Conservation (phyloP, 2,797 vertebrate genomes). For the Macrochelys suwanniensis region DNA sequence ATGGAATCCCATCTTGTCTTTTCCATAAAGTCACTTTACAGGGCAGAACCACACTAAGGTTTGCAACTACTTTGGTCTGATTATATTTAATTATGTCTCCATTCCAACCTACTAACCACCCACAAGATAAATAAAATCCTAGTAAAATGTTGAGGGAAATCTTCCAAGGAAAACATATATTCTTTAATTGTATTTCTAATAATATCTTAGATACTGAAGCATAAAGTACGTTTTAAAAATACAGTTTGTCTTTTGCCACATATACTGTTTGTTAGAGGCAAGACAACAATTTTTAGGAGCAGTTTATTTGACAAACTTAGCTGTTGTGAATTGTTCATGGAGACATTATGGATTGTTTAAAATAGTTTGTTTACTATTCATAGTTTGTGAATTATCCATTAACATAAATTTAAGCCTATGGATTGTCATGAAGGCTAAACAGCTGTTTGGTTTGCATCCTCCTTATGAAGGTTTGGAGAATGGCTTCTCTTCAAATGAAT, state of each 20-base stretch:
- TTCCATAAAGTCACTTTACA: neutral
- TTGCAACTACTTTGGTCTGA: neutral
- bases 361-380: neutral
- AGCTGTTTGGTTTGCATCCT: neutral
- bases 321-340: neutral
- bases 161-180: neutral
- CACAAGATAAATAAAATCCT: neutral
- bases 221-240: neutral
- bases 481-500: neutral
- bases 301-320: neutral
- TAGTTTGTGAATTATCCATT: neutral
- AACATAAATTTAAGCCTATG: neutral
- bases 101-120: neutral
- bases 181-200: neutral
- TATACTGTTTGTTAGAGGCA: neutral
- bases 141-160: neutral
- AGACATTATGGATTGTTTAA: neutral
- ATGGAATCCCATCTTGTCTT: fast-evolving
- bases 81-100: neutral
- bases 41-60: neutral
- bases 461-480: neutral
- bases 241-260: neutral
- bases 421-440: neutral
- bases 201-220: neutral
- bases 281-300: neutral